phyloP scores from a whole-genome alignment of 2,888 invertebrate species.

The Prenolepis imparis region DNA sequence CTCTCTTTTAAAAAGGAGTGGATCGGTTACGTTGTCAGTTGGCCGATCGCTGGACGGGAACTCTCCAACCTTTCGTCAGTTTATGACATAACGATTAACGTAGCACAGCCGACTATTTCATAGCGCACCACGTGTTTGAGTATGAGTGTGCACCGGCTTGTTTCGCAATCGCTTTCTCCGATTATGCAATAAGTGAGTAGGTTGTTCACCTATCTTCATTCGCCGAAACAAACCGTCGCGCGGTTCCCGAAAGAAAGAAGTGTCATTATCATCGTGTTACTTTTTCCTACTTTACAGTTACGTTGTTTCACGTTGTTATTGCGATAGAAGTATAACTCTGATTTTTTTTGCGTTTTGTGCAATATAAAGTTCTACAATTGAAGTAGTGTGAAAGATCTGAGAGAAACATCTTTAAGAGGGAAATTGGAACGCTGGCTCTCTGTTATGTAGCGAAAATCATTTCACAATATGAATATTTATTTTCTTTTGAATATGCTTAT shows the following conservation, averaged over 20 bases:
- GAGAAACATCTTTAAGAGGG: not conserved
- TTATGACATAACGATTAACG: slow-evolving; percentile 73
- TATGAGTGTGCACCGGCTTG: slow-evolving; percentile 51
- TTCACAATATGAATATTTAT: not conserved
- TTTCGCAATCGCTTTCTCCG: slow-evolving; percentile 83
- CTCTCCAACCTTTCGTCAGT: slow-evolving; percentile 51
- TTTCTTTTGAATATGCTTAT: not conserved
- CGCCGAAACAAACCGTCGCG: slow-evolving; percentile 47
- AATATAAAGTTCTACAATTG: not conserved
- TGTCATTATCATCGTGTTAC: slow-evolving; percentile 24
- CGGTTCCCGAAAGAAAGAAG: not conserved
- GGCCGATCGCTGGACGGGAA: not conserved
- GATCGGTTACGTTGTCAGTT: not conserved
- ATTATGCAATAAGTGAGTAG: slow-evolving; percentile 76
- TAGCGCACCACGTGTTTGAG: slow-evolving; percentile 43
- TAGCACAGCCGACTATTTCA: slow-evolving; percentile 50
- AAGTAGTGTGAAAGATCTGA: not conserved
- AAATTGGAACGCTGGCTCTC: not conserved
- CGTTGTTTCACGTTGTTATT: not conserved
- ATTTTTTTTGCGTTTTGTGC: not conserved
- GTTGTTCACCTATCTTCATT: slow-evolving; percentile 80
- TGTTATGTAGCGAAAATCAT: not conserved
- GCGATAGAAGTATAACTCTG: not conserved
- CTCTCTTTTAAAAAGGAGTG: slow-evolving; percentile 13
- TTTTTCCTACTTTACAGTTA: not conserved